Base-by-base conservation (phyloP, 2,888 invertebrate species). In the Tiliacea citrago region DNA sequence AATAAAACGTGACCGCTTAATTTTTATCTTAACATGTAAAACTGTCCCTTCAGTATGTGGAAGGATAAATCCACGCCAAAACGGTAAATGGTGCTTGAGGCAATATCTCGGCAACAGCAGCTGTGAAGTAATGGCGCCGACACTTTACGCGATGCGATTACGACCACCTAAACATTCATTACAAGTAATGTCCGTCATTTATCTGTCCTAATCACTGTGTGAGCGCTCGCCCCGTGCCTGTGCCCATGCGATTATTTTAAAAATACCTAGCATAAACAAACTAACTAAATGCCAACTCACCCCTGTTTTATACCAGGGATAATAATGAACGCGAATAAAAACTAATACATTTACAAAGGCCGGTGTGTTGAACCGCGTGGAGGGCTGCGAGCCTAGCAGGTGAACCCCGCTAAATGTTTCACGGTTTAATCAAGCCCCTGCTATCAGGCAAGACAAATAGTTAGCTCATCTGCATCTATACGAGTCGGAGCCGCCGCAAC, bases 151-250 rank as follows among this genome's bases (percentile, higher is more conserved):
- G 95, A 95, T 95, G 95, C 94, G 95, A 96, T 96, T 96, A 96
- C 96, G 96, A 94, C 95, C 95, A 95, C 95, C 96, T 96, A 96
- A 96, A 96, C 96, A 96, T 96, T 96, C 96, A 96, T 96, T 96
- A 96, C 96, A 94, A 94, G 93, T 96, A 96, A 96, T 96, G 95
- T 94, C 96, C 93, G 95, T 95, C 95, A 95, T 96, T 96, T 96
- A 96, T 96, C 94, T 95, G 93, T 92, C 94, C 95, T 95, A 96
- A 96, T 95, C 95, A 96, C 95, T 95, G 92, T 92, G 92, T 93
- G 92, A 91, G 90, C 91, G 90, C 86, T 88, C 88, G 89, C 90
- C 90, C 89, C 81, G 83, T 83, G 90, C 89, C 90, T 89, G 89
- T 80, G 85, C 87, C 88, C 87, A 85, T 75, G 81, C 84, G 90